phyloP scores from a whole-genome alignment of 2,797 vertebrate genomes.

The Syngnathus rostellatus region DNA sequence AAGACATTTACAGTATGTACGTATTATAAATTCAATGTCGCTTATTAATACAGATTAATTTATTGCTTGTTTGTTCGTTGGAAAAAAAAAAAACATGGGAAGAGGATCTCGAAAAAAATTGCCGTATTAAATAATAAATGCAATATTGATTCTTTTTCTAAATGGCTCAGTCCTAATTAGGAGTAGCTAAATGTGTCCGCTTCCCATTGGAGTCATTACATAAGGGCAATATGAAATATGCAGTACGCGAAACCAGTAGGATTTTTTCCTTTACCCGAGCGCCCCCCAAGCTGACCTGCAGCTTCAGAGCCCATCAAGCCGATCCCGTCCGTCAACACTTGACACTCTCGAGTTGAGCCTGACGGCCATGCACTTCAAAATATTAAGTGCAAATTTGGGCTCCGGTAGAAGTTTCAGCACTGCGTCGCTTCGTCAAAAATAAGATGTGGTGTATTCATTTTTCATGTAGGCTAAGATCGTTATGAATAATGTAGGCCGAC shows the following conservation, averaged over 20 bases:
- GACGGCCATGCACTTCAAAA: slow-evolving; percentile 1
- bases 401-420: background rate
- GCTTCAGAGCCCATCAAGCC: slow-evolving; percentile 5
- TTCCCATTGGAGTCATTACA: slow-evolving; percentile 32
- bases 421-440: slow-evolving; percentile 9
- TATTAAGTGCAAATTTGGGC: background rate
- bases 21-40: too few relatives aligned
- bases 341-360: background rate
- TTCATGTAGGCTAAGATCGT: slow-evolving; percentile 8
- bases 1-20: too few relatives aligned
- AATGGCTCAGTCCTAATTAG: too few relatives aligned
- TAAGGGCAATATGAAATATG: slow-evolving; percentile 52
- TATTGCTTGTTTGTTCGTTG: too few relatives aligned
- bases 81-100: too few relatives aligned
- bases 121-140: too few relatives aligned
- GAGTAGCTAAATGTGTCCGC: slow-evolving; percentile 5
- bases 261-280: slow-evolving; percentile 17
- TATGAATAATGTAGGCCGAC: slow-evolving; percentile 13
- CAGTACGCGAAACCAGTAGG: slow-evolving; percentile 33
- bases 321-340: slow-evolving; percentile 17
- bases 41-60: too few relatives aligned
- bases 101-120: too few relatives aligned
- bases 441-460: slow-evolving; percentile 3
- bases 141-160: too few relatives aligned
- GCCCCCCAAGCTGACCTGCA: slow-evolving; percentile 16